Conservation (phyloP, 2,113 vertebrate genomes). For the Monarcha castaneiventris region DNA sequence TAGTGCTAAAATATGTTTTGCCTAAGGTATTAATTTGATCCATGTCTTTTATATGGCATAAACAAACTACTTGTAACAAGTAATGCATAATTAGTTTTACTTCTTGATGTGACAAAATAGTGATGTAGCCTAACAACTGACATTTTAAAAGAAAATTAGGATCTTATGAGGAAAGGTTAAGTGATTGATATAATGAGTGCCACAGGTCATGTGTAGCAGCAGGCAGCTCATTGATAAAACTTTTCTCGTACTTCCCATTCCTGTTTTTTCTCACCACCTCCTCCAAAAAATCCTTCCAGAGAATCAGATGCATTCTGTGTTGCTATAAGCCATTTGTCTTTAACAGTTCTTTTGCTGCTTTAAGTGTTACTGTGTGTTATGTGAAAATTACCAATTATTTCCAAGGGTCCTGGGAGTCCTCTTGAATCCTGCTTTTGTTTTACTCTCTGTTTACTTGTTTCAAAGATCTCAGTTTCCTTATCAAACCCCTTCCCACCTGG, state of each 20-base stretch:
- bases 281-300: neutral
- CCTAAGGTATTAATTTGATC: neutral
- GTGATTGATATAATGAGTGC: neutral
- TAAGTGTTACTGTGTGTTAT: neutral
- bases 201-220: neutral
- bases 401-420: neutral
- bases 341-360: neutral
- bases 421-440: neutral
- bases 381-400: neutral
- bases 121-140: neutral
- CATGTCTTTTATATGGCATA: neutral
- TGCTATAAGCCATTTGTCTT: neutral
- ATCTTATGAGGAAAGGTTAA: neutral
- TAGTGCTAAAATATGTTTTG: neutral
- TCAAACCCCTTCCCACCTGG: neutral
- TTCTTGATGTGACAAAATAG: neutral
- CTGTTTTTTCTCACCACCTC: neutral
- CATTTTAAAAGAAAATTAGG: neutral
- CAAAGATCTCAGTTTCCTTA: neutral
- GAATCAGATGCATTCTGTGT: neutral
- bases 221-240: neutral
- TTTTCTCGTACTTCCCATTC: neutral
- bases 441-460: neutral
- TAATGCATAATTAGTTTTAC: neutral
- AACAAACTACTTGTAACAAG: neutral